These are phyloP conservation scores for Bergia sp. DNA, from an alignment of 92 coral and sea anemone genomes.

Conservation along the genomic window DNA sequence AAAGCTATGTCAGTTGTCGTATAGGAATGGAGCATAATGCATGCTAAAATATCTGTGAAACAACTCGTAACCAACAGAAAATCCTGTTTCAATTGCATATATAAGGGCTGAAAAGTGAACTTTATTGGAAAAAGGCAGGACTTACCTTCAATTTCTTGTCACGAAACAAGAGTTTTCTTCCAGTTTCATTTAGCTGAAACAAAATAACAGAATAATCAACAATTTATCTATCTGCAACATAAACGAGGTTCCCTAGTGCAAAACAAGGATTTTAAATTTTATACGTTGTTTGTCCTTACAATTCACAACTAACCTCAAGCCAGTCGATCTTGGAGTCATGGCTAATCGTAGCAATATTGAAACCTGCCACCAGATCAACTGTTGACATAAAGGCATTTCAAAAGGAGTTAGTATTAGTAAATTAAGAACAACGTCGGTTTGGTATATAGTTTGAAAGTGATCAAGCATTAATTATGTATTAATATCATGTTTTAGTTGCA, in stretches of 20 bases:
- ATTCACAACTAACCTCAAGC: constrained; percentile 81
- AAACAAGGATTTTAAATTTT: not conserved
- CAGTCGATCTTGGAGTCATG: constrained; percentile 99
- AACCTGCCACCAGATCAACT: constrained; percentile 89
- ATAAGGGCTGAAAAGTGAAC: not conserved
- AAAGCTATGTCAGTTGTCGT: too few species aligned
- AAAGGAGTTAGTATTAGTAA: not conserved
- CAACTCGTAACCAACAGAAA: too few species aligned
- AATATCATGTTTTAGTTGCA: not conserved
- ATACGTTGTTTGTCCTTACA: not conserved
- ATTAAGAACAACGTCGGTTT: not conserved
- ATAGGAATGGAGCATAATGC: too few species aligned
- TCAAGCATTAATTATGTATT: not conserved
- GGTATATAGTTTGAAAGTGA: not conserved
- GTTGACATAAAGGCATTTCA: constrained; percentile 33
- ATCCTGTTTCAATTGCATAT: not conserved
- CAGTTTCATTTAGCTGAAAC: constrained; percentile 93
- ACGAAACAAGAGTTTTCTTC: constrained; percentile 89
- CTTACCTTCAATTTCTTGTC: constrained; percentile 91
- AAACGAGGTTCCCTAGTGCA: not conserved
- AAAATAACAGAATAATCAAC: not conserved
- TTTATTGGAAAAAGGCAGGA: not conserved
- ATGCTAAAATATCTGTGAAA: too few species aligned
- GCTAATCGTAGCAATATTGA: constrained; percentile 87
- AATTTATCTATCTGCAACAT: not conserved